phyloP scores from a whole-genome alignment of 2,797 vertebrate genomes.

The Melanotaenia nigrans region DNA sequence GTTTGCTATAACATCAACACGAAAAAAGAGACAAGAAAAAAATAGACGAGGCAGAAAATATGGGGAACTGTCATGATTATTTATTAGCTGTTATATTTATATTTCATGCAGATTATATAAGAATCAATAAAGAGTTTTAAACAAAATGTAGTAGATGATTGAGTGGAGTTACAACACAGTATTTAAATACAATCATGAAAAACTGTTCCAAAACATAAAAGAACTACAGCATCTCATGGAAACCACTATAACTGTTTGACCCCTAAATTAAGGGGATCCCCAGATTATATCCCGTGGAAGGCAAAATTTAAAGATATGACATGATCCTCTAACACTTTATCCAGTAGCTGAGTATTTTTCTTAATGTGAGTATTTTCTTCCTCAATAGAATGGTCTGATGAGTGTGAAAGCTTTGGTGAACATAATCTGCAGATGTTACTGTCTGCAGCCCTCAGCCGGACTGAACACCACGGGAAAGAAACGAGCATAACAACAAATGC shows the following conservation, averaged over 20 bases:
- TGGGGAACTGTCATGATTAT: too few relatives aligned
- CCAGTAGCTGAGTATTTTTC: neutral
- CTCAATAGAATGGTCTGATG: neutral
- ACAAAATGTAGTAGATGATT: neutral
- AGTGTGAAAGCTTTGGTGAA: neutral
- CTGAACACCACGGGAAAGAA: neutral
- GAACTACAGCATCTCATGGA: neutral
- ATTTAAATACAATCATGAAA: neutral
- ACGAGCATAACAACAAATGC: neutral
- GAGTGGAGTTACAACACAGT: neutral
- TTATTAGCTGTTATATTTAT: neutral
- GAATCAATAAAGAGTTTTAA: neutral
- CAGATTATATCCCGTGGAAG: too few relatives aligned
- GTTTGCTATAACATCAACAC: neutral
- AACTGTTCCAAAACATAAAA: neutral
- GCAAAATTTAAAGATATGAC: too few relatives aligned
- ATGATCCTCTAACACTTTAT: neutral
- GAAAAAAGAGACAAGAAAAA: neutral
- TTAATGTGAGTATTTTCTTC: neutral
- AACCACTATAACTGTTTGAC: neutral
- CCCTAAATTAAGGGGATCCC: neutral
- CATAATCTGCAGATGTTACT: neutral
- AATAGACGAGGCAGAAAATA: neutral
- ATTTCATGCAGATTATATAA: neutral
- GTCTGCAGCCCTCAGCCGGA: neutral